A percentile compares a stretch with the other conserved stretches of the same genome.
These are phyloP conservation scores for Leptoclinus maculatus DNA, from an alignment of 2,797 vertebrate genomes.

Conservation along the genomic window DNA sequence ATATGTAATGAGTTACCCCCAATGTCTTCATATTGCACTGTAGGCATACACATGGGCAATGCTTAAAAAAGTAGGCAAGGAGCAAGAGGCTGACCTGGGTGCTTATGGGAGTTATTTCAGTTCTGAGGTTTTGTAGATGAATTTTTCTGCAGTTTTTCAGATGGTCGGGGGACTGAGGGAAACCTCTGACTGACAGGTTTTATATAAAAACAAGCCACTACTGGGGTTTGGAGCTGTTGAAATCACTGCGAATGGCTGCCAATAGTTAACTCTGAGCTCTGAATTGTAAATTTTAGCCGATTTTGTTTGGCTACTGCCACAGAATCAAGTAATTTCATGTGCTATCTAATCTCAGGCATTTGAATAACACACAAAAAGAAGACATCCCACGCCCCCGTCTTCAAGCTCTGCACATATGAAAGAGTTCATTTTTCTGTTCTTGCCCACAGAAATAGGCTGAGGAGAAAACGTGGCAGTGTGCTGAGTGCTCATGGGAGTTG, in stretches of 20 bases:
- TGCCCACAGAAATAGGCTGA: conserved; percentile 14
- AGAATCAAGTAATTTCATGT: not conserved
- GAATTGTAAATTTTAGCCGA: not conserved
- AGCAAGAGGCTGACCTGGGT: conserved; percentile 15
- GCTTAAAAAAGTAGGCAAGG: not conserved
- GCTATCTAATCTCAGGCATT: not conserved
- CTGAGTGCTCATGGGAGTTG: conserved; percentile 32
- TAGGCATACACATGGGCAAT: not conserved
- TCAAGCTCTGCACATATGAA: conserved; percentile 17
- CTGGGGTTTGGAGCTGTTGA: conserved; percentile 2
- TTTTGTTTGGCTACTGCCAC: not conserved
- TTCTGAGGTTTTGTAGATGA: conserved; percentile 5
- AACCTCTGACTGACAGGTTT: conserved; percentile 36
- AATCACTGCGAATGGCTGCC: not conserved
- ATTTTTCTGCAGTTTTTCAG: conserved; percentile 22
- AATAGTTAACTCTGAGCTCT: not conserved
- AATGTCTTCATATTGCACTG: not conserved
- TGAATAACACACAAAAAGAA: conserved; percentile 12
- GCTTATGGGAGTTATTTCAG: conserved; percentile 16
- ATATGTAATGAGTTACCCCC: not conserved
- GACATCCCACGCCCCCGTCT: not conserved
- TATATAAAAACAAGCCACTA: conserved; percentile 4
- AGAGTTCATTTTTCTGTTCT: conserved; percentile 15
- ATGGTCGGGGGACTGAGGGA: conserved; percentile 11
- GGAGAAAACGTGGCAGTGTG: conserved; percentile 4